phyloP scores from a whole-genome alignment of 2,888 invertebrate species.

The Drosophila flavopinicola region DNA sequence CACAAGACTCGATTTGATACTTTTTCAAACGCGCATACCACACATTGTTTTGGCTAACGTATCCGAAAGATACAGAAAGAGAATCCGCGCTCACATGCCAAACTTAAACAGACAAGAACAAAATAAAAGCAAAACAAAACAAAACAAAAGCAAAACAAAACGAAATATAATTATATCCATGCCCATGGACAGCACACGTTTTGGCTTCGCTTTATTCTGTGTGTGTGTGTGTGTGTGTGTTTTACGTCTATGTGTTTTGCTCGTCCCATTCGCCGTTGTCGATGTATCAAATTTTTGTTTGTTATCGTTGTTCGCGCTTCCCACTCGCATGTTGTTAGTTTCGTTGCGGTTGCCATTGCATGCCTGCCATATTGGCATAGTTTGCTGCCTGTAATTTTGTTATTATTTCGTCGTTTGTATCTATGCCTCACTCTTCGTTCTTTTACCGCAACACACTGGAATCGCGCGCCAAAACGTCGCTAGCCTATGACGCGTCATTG shows the following conservation, averaged over 20 bases:
- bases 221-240: too few species aligned
- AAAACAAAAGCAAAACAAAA: conserved; percentile 12
- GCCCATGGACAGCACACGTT: conserved; percentile 33
- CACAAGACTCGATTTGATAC: conserved; percentile 8
- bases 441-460: not conserved
- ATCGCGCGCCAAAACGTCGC: conserved; percentile 24
- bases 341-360: conserved; percentile 24
- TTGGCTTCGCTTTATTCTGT: conserved; percentile 34
- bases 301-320: conserved; percentile 31
- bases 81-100: conserved; percentile 35
- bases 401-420: conserved; percentile 13
- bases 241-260: conserved; percentile 58
- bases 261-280: conserved; percentile 46
- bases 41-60: conserved; percentile 50
- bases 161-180: conserved; percentile 27
- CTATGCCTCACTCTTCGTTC: conserved; percentile 25
- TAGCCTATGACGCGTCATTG: conserved; percentile 13
- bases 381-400: conserved; percentile 7
- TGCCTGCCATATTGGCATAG: conserved; percentile 19
- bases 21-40: conserved; percentile 47
- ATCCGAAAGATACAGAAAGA: conserved; percentile 38
- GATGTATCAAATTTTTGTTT: conserved; percentile 33
- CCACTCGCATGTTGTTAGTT: conserved; percentile 11
- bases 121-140: conserved; percentile 13
- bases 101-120: conserved; percentile 36